A percentile compares a stretch with the other conserved stretches of the same genome.
These are phyloP conservation scores for Lucilia sericata DNA, from an alignment of 1,140 invertebrate genomes.

Conservation along the genomic window DNA sequence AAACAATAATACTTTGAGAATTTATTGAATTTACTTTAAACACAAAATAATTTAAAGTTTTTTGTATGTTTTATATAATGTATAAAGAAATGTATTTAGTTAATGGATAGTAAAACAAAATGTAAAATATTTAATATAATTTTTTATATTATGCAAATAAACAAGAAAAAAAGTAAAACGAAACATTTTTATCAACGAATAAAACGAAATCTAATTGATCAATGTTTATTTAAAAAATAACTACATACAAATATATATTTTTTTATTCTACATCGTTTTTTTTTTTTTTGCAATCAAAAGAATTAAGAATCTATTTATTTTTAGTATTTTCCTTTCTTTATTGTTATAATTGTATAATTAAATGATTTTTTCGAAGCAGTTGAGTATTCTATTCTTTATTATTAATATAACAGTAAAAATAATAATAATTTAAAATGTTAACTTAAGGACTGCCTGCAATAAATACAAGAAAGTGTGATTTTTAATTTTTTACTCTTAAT, in stretches of 20 bases:
- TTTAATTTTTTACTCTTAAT: background rate
- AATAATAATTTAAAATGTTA: constrained; percentile 4
- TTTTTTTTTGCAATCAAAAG: constrained; percentile 16
- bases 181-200: constrained; percentile 12
- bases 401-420: background rate
- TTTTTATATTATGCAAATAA: background rate
- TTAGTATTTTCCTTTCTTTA: background rate
- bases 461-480: constrained; percentile 21
- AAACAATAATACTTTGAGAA: too few species aligned
- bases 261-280: background rate
- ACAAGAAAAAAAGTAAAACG: background rate
- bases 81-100: constrained; percentile 29
- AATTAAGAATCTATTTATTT: constrained; percentile 16
- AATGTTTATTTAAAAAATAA: background rate
- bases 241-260: background rate
- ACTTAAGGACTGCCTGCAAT: constrained; percentile 22
- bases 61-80: background rate
- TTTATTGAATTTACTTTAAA: background rate
- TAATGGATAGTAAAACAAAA: constrained; percentile 7
- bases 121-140: background rate
- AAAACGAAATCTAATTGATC: background rate
- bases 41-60: background rate
- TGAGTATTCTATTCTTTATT: background rate
- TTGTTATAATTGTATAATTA: background rate
- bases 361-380: background rate